phyloP scores from a whole-genome alignment of 35 echinoderm and acorn worm species.

The Chiridota heheva region DNA sequence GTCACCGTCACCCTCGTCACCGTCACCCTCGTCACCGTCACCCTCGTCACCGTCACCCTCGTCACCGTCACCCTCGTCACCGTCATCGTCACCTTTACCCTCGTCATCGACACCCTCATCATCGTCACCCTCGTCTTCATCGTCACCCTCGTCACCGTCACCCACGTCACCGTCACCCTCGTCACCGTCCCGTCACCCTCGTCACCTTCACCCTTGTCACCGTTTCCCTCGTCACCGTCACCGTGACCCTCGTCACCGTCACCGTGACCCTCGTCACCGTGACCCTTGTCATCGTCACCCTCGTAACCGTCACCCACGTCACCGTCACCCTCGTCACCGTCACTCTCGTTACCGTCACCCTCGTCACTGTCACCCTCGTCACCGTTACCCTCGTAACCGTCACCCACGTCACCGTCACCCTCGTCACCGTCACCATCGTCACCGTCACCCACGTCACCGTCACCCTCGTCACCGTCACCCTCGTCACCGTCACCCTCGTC shows the following conservation, averaged over 20 bases:
- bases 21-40: neutral
- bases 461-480: no score
- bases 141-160: neutral
- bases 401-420: no score
- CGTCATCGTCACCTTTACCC: neutral
- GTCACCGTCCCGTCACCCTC: no score
- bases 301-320: no score
- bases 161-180: neutral
- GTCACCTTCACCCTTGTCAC: neutral
- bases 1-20: neutral
- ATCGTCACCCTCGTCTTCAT: constrained; percentile 1
- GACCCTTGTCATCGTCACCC: neutral
- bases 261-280: neutral
- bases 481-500: no score
- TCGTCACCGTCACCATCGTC: no score
- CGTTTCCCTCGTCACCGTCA: neutral
- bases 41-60: neutral
- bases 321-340: no score
- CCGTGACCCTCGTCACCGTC: neutral
- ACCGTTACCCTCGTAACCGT: no score
- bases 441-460: no score
- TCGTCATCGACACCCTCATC: neutral
- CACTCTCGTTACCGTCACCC: no score
- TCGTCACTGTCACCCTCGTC: no score
- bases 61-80: neutral